Base-by-base conservation (phyloP, 2,888 invertebrate species). In the Choreutis nemorana region DNA sequence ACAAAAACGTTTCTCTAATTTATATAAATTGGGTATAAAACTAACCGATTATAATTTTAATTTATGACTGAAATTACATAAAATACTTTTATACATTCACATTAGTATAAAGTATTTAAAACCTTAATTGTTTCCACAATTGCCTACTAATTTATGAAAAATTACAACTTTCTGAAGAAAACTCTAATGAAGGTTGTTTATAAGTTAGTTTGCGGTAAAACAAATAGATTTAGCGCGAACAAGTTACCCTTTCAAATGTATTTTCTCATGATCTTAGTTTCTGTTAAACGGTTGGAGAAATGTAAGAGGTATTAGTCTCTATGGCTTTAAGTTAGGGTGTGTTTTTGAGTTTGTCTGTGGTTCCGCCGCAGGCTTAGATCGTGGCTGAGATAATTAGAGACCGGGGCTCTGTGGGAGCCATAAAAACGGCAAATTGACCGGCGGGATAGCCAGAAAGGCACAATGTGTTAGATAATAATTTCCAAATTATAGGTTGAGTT, bases 381-480 rank as follows among this genome's bases (percentile, higher is more conserved):
- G 75, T 73, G 75, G 67, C 55, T 40, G 62, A 70, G 67, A 77
- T 78, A 77, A 78, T 78, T 77, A 78, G 72, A 78, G 72, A 63
- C 67, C 72, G 71, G 67, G 61, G 72, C 73, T 59, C 65, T 68
- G 72, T 73, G 73, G 75, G 68, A 72, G 77, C 77, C 71, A 78
- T 78, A 77, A 78, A 78, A 78, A 78, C 77, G 63, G 77, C 77
- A 77, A 78, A 78, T 77, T 78, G 77, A 77, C 78, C 78, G 77
- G 73, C 77, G 78, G 77, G 78, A 78, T 75, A 77, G 72, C 71
- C 77, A 77, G 73, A 78, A 77, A 78, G 78, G 77, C 78, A 77
- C 75, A 78, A 78, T 78, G 77, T 78, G 78, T 78, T 78, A 78
- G 77, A 78, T 77, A 77, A 77, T 77, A 77, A 78, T 77, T 78